Evolutionary conservation across 2,888 invertebrate species (phyloP).

Genomic region (Euclidia mi): DNA sequence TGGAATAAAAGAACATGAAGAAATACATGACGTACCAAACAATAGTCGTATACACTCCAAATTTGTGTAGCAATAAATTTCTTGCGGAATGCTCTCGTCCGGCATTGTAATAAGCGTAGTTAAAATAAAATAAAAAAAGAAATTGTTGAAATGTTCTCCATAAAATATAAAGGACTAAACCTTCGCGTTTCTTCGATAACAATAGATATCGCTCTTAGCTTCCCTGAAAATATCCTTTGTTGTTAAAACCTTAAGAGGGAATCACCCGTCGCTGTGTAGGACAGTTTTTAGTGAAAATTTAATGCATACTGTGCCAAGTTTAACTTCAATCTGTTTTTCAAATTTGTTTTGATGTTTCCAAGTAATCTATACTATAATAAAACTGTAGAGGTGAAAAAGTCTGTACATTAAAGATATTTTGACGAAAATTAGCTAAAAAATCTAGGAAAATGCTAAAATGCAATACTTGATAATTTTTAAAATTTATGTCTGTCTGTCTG

Average conservation of each 20-base stretch:
- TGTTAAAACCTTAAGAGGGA: too few relatives aligned
- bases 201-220: slow-evolving; percentile 55
- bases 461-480: too few relatives aligned
- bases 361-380: too few relatives aligned
- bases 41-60: slow-evolving; percentile 49
- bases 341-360: slow-evolving; percentile 28
- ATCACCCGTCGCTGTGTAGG: too few relatives aligned
- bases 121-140: slow-evolving; percentile 47
- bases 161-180: slow-evolving; percentile 60
- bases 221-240: too few relatives aligned
- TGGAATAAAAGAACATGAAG: slow-evolving; percentile 14
- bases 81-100: slow-evolving; percentile 50
- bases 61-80: slow-evolving; percentile 61
- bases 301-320: slow-evolving; percentile 23
- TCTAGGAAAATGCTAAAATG: too few relatives aligned
- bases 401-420: too few relatives aligned
- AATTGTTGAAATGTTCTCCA: slow-evolving; percentile 62
- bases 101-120: slow-evolving; percentile 47
- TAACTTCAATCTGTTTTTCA: slow-evolving; percentile 20
- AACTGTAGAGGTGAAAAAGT: too few relatives aligned
- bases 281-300: too few relatives aligned
- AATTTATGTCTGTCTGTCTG: too few relatives aligned
- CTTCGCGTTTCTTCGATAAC: slow-evolving; percentile 56
- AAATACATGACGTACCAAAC: slow-evolving; percentile 31
- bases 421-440: too few relatives aligned